These are phyloP conservation scores for Uria lomvia DNA, from an alignment of 2,113 vertebrate species.

Conservation along the genomic window DNA sequence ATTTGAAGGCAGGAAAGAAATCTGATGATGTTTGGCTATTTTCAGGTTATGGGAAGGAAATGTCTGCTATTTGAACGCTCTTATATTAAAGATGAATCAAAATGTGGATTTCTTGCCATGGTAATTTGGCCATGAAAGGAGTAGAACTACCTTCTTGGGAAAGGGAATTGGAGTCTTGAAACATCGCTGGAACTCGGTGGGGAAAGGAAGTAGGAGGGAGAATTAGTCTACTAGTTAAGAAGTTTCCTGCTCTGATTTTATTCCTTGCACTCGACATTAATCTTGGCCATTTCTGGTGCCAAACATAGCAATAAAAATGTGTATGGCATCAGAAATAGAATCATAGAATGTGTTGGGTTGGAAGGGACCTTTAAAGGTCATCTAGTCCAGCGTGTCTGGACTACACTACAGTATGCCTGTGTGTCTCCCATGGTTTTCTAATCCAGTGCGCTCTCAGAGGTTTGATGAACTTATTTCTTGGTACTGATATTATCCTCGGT, in stretches of 20 bases:
- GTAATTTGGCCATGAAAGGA: not conserved
- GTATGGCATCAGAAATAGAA: not conserved
- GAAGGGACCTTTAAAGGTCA: too few species aligned
- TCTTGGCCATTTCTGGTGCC: not conserved
- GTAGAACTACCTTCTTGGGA: not conserved
- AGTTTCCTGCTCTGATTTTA: not conserved
- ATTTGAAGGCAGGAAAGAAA: not conserved
- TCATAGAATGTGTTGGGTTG: too few species aligned
- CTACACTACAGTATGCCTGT: rapidly evolving
- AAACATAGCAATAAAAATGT: not conserved
- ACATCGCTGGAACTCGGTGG: not conserved
- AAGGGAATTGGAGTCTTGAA: not conserved
- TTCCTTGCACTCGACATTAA: rapidly evolving
- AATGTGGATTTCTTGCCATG: not conserved
- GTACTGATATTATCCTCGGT: not conserved
- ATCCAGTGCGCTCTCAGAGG: rapidly evolving
- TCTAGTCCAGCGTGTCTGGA: too few species aligned
- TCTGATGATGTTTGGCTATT: not conserved
- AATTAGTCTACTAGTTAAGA: not conserved
- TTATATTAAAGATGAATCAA: not conserved
- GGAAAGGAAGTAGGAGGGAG: not conserved
- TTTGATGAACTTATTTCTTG: not conserved
- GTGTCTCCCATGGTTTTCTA: rapidly evolving
- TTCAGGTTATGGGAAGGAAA: not conserved
- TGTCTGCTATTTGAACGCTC: not conserved